phyloP scores from a whole-genome alignment of 64 coral and sea anemone genomes.

The Dendronephthya gigantea region DNA sequence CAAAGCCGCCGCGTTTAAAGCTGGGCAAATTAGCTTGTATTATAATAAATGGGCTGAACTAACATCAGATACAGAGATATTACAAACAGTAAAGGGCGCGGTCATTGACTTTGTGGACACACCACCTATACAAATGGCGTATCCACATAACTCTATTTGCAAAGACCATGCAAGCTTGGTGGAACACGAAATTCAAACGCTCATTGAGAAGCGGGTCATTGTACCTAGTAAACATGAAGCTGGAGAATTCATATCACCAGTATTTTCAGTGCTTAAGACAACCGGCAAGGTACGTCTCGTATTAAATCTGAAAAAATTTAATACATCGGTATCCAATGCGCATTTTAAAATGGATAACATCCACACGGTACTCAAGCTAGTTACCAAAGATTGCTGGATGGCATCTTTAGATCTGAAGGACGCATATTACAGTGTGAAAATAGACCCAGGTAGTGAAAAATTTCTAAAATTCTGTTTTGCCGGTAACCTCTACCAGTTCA shows the following conservation, averaged over 20 bases:
- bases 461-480: not conserved
- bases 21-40: not conserved
- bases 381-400: slow-evolving; percentile 3
- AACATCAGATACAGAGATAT: not conserved
- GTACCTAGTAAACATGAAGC: not conserved
- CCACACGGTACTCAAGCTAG: not conserved
- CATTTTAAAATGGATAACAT: slow-evolving; percentile 19
- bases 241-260: not conserved
- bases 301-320: not conserved
- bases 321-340: not conserved
- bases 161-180: not conserved
- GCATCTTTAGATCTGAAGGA: not conserved
- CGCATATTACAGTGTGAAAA: slow-evolving; percentile 15
- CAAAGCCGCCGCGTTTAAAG: not conserved
- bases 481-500: not conserved
- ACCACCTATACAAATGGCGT: not conserved
- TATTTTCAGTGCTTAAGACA: not conserved
- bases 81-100: not conserved
- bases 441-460: not conserved
- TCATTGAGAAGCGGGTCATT: not conserved
- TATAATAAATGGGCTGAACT: not conserved
- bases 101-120: not conserved
- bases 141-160: not conserved
- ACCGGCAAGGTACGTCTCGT: not conserved
- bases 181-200: not conserved